Evolutionary conservation across 1,140 invertebrate genomes (phyloP), one percentile per base, ranked within the genome.

Genomic region (Heliconius congener): DNA sequence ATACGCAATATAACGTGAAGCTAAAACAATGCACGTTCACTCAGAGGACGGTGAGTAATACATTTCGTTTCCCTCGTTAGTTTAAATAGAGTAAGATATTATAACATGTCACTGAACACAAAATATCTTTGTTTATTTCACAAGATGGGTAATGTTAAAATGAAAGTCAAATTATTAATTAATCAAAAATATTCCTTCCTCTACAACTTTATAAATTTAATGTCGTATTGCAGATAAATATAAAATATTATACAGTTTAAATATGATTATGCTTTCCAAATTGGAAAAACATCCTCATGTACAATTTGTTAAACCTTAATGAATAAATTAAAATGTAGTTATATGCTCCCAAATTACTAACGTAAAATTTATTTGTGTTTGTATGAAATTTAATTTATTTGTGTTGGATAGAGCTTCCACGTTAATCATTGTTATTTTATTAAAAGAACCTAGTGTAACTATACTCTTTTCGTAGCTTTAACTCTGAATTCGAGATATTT

Each of bases 271-370:
- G n/a, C 8, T 57, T 57, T 57, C 8, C n/a, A 57, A 57, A 57
- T 57, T 57, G 55, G 23, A 46, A 46, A 46, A 57, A 57, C n/a
- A 57, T 23, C 0, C 55, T 57, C 55, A 9, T 23, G 2, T 8
- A 57, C 55, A 8, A n/a, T 57, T 23, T 19, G 55, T 57, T 57
- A 23, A 57, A 23, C n/a, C 19, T 57, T 57, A 57, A 57, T 57
- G n/a, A 57, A 57, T 57, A 23, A 23, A 57, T 57, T 57, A 57
- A 57, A 57, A 57, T n/a, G 55, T 57, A 57, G 55, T 57, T 57
- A 57, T 57, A 11, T 57, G 55, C n/a, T n/a, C 55, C 55, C 8
- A 57, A 57, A 57, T 57, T 57, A 57, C 19, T 57, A 9, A 8
- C 55, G 55, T 60, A 23, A 60, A 60, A 60, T 60, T 60, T 60